Base-by-base conservation (phyloP, 2,888 invertebrate species). In the Scaptomyza cyrtandrae region DNA sequence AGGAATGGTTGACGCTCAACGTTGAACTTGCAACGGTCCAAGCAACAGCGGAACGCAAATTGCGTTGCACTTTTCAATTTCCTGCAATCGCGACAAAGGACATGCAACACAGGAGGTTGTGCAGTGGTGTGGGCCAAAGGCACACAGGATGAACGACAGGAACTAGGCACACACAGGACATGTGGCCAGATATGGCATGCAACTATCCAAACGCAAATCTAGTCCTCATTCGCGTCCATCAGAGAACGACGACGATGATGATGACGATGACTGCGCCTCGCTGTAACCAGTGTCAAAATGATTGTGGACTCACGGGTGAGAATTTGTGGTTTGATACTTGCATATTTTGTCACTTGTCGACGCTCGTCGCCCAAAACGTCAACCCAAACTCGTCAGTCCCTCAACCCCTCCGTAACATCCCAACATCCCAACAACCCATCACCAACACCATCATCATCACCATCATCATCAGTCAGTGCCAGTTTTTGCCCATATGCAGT, bases 251-350 rank as follows among this genome's bases (percentile, higher is more conserved):
- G 56, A 19, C 31, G 43, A 33, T 29, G 41, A 39, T 16, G 52
- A 49, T 48, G 56, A 14, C 29, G 27, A 37, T n/a, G 33, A 16
- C 43, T 16, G 27, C 53, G 57, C 50, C 65, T 49, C 29, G 64
- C 71, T 49, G 78, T 83, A 80, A 86, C 88, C 81, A 85, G 85
- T 88, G 85, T 86, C 85, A 86, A 86, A 86, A 85, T 85, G 88
- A 85, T 85, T 86, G 85, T 88, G 86, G 85, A 88, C 84, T 84
- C 88, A 86, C 86, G 85, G 84, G 85, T 74, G 85, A 86, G 86
- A 88, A 86, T 86, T 88, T 86, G 85, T 81, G 85, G 85, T 88
- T 84, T 88, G 88, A 81, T 86, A 79, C 85, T 84, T 86, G 85
- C 85, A 86, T 86, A 88, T 86, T 85, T 86, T 86, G 85, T 88